These are phyloP conservation scores for Catonia carolina DNA, from an alignment of 2,888 invertebrate genomes.

Conservation along the genomic window DNA sequence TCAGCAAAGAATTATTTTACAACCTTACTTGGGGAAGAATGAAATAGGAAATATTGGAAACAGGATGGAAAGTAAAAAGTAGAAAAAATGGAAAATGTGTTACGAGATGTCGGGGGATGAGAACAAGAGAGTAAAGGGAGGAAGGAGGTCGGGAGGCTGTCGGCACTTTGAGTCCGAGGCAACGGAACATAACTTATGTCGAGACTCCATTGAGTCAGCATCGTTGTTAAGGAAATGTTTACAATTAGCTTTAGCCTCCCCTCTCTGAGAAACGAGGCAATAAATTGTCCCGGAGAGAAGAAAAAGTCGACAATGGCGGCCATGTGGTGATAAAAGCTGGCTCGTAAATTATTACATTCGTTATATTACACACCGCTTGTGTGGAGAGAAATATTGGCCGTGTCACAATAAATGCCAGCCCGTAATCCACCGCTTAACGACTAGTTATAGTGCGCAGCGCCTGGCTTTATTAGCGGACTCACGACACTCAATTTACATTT, in stretches of 20 bases:
- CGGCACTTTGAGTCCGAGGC: conserved; percentile 23
- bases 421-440: conserved; percentile 25
- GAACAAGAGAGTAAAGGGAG: conserved; percentile 2
- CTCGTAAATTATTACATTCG: conserved; percentile 28
- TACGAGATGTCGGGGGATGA: conserved; percentile 5
- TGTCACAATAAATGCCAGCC: conserved; percentile 27
- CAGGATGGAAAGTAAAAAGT: neutral
- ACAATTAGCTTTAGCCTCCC: conserved; percentile 26
- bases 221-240: conserved; percentile 27
- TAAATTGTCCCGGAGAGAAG: conserved; percentile 25
- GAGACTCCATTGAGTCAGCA: conserved; percentile 25
- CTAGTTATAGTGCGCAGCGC: neutral
- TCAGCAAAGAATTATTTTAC: too few relatives aligned
- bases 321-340: conserved; percentile 26
- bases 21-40: too few relatives aligned
- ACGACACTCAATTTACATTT: conserved; percentile 9
- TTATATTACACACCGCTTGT: conserved; percentile 23
- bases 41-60: too few relatives aligned
- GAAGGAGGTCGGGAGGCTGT: conserved; percentile 9
- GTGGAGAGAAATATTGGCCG: conserved; percentile 26
- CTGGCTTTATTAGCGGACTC: conserved; percentile 8
- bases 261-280: conserved; percentile 21
- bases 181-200: conserved; percentile 23
- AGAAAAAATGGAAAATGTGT: conserved; percentile 4
- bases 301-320: conserved; percentile 27